These are phyloP conservation scores for Cnemophilus loriae DNA, from an alignment of 2,113 vertebrate species.

Conservation along the genomic window DNA sequence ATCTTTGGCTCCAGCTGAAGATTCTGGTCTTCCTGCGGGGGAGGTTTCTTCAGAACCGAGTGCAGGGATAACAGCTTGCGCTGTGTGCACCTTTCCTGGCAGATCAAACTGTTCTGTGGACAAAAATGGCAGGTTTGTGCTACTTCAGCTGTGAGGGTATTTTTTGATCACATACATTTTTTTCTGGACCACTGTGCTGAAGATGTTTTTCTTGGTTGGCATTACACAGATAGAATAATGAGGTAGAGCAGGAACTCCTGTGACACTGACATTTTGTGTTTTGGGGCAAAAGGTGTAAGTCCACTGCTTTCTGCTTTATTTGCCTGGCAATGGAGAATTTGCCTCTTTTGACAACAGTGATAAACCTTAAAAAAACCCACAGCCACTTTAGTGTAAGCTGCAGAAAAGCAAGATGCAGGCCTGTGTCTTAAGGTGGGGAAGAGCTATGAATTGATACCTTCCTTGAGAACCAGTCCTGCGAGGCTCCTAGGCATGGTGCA, in stretches of 20 bases:
- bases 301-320: background rate
- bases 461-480: background rate
- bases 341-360: background rate
- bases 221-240: background rate
- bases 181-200: background rate
- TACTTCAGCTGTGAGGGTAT: background rate
- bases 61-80: background rate
- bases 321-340: background rate
- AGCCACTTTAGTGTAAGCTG: background rate
- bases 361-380: background rate
- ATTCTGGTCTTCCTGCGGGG: background rate
- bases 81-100: background rate
- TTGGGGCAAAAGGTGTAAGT: background rate
- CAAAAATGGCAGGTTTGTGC: background rate
- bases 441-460: background rate
- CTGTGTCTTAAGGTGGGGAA: background rate
- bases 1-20: background rate
- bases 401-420: background rate
- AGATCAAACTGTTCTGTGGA: background rate
- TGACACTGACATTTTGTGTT: background rate
- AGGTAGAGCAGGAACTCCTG: background rate
- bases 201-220: background rate
- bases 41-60: background rate
- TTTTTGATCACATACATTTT: background rate
- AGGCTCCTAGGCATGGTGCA: background rate